Evolutionary conservation across 92 coral and sea anemone genomes (phyloP), one percentile per base, ranked within the genome.

Genomic region (Parazoanthus swiftii): DNA sequence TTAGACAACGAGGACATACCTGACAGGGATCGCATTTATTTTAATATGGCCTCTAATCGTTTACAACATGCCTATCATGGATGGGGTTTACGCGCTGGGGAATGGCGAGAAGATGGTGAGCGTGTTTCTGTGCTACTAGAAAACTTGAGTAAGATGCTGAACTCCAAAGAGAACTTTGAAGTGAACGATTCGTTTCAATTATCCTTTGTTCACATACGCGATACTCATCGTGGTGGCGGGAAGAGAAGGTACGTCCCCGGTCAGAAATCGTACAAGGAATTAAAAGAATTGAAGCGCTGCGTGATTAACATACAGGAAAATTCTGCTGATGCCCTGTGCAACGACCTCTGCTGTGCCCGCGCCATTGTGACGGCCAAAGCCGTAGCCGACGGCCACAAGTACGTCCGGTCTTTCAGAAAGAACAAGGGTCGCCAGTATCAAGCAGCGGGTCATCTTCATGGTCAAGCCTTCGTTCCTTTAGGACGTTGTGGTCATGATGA

Each of bases 311-410:
- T 74, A 29, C 44, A 29, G 44, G 78, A 74, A 74, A 74, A 74
- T 37, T 67, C 73, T 67, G 73, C n/a, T 67, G 73, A 67, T 67
- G 73, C 73, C 73, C 73, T 67, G 73, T 16, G 18, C 78, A 37
- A 81, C 67, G 80, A 80, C n/a, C 21, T 68, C 8, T 81, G 80
- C 50, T 88, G 79, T 65, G 87, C 87, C 66, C 46, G 87, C 13
- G 87, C 87, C 8, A 65, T 84, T 68, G 78, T 70, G 23, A 76
- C 81, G 25, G 90, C 90, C n/a, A 88, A 71, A 50, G 90, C 90
- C 23, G 79, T 67, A 48, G 42, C 36, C 70, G 90, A 88, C 36
- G 81, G 79, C 68, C 80, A 43, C 7, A 86, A 70, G 37, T 88
- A 88, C 86, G 73, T 48, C 42, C 16, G 21, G 39, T 29, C 76